A percentile compares a stretch with the other conserved stretches of the same genome.
phyloP scores from a whole-genome alignment of 2,113 vertebrate genomes.

The Gyps fulvus region DNA sequence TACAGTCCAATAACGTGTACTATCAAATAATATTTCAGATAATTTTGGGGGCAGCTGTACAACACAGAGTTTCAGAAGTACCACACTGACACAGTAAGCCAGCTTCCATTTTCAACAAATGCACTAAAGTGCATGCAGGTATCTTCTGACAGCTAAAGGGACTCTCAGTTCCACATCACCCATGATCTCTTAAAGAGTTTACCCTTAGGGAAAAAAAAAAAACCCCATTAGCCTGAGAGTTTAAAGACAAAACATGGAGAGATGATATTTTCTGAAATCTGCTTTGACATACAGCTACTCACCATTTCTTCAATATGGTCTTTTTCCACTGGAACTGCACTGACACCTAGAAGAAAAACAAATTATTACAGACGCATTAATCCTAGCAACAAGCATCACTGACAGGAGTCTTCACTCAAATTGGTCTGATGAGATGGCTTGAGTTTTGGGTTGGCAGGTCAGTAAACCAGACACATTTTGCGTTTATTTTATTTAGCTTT shows the following conservation, averaged over 20 bases:
- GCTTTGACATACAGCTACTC: background rate
- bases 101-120: background rate
- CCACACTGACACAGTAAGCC: background rate
- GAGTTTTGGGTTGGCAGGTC: background rate
- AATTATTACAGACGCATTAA: background rate
- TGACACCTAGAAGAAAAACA: constrained; percentile 22
- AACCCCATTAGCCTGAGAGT: background rate
- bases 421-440: background rate
- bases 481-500: background rate
- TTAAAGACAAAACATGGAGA: background rate
- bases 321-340: constrained; percentile 20
- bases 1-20: background rate
- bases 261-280: background rate
- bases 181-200: background rate
- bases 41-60: background rate
- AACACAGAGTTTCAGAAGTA: background rate
- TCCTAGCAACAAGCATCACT: background rate
- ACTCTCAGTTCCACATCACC: background rate
- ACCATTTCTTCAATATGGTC: constrained; percentile 58
- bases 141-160: background rate
- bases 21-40: background rate
- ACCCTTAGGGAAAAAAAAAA: background rate
- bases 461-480: background rate
- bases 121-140: background rate
- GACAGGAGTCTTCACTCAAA: background rate